Evolutionary conservation across 2,888 invertebrate species (phyloP), one percentile per base, ranked within the genome.

Genomic region (Chironomus riparius): DNA sequence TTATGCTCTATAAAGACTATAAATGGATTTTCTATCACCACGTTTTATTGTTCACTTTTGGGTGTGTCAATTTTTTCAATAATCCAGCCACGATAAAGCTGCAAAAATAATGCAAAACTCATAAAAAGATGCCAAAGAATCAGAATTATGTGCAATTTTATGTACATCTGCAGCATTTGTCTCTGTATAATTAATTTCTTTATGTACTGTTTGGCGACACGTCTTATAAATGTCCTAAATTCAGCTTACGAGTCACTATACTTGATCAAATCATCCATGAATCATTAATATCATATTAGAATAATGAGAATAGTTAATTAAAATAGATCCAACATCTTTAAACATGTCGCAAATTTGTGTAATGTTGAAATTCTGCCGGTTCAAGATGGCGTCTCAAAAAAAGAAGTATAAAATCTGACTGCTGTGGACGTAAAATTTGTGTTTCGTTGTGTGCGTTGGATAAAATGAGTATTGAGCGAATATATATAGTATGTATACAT

Each of bases 351-450:
- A 71, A 71, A 71, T 5, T 24, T 71, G 56, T 47, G 50, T 47
- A 71, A 71, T 24, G 50, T 71, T 56, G 2, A 50, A 71, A 71
- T 24, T 56, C 71, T 56, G 71, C 71, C 71, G 71, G 71, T 21
- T 56, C 71, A 71, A 71, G 13, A 71, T 71, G 71, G 71, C 71
- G 71, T 71, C 71, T 50, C 47, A 56, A 56, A 56, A 56, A 56
- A 50, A 56, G 7, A 56, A 56, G 56, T 15, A 56, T n/a, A 15
- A 50, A 15, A 56, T 12, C 24, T 65, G 65, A 65, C 65, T 24
- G 62, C 62, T 24, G 65, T 65, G 24, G 13, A 65, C 24, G 65
- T 65, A 24, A 21, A 65, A 21, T 24, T n/a, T 24, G 21, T 24
- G 13, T 50, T 56, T 50, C 50, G 24, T 47, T 71, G 24, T 71